phyloP scores from a whole-genome alignment of 2,888 invertebrate species.

The Mesorhabditis spiculigera region DNA sequence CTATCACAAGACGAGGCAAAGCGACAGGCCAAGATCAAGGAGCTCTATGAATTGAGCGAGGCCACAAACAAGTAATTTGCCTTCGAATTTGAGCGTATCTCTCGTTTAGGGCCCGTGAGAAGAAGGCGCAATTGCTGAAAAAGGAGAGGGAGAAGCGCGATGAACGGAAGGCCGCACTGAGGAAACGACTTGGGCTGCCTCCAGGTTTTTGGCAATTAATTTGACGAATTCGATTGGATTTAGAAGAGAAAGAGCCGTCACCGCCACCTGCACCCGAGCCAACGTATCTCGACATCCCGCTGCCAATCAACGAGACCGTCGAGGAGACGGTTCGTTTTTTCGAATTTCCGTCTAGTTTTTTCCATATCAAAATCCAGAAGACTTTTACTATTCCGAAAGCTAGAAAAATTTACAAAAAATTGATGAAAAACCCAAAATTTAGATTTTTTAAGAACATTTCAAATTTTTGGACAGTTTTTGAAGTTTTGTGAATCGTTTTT shows the following conservation, averaged over 20 bases:
- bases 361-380: neutral
- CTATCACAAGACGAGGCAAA: conserved; percentile 42
- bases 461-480: neutral
- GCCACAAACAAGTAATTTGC: neutral
- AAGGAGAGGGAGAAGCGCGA: neutral
- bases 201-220: conserved; percentile 16
- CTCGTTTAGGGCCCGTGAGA: neutral
- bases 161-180: conserved; percentile 6
- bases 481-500: neutral
- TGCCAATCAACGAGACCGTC: conserved; percentile 18
- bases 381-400: too few species aligned
- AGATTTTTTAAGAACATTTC: neutral
- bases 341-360: too few species aligned
- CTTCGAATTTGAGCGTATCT: neutral
- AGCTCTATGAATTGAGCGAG: conserved; percentile 11
- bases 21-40: conserved; percentile 20
- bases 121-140: conserved; percentile 6
- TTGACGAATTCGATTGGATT: conserved; percentile 7
- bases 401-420: neutral
- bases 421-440: too few species aligned
- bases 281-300: conserved; percentile 32
- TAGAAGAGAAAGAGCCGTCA: conserved; percentile 20
- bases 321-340: conserved; percentile 18
- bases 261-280: conserved; percentile 19
- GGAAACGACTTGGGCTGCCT: conserved; percentile 13